Evolutionary conservation across 2,113 vertebrate species (phyloP).

Genomic region (Centropristis striata): DNA sequence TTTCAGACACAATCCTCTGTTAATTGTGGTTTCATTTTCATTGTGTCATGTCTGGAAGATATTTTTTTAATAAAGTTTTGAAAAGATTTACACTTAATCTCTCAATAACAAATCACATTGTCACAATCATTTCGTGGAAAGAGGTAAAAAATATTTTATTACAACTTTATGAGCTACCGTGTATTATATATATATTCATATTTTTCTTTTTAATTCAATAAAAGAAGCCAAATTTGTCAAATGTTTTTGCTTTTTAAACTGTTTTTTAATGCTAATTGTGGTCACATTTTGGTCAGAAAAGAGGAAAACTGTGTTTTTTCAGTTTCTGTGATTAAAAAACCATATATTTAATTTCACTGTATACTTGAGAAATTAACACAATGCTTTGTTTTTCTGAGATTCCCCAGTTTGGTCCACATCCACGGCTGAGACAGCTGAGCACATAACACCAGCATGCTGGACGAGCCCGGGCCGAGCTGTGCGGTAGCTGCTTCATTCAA

Average conservation of each 20-base stretch:
- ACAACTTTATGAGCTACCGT: too few species aligned
- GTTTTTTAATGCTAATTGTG: background rate
- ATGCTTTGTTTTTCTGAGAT: constrained; percentile 12
- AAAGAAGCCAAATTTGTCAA: background rate
- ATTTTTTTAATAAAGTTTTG: too few species aligned
- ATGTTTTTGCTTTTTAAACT: background rate
- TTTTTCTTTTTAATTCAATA: background rate
- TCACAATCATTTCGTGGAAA: too few species aligned
- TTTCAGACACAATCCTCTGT: too few species aligned
- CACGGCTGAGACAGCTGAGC: background rate
- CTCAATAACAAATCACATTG: too few species aligned
- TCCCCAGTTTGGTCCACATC: constrained; percentile 13
- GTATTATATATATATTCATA: too few species aligned
- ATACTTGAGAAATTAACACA: constrained; percentile 2
- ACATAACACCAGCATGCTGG: constrained; percentile 20
- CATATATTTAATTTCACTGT: constrained; percentile 6
- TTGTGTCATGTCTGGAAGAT: too few species aligned
- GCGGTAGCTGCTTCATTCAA: constrained; percentile 66
- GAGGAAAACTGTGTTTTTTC: background rate
- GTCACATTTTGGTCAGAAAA: background rate
- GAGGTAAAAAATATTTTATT: too few species aligned
- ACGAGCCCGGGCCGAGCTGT: constrained; percentile 14
- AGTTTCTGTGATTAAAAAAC: background rate
- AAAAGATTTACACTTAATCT: too few species aligned
- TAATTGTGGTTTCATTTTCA: too few species aligned